Evolutionary conservation across 2,888 invertebrate genomes (phyloP).

Genomic region (Agonopterix heracliana): DNA sequence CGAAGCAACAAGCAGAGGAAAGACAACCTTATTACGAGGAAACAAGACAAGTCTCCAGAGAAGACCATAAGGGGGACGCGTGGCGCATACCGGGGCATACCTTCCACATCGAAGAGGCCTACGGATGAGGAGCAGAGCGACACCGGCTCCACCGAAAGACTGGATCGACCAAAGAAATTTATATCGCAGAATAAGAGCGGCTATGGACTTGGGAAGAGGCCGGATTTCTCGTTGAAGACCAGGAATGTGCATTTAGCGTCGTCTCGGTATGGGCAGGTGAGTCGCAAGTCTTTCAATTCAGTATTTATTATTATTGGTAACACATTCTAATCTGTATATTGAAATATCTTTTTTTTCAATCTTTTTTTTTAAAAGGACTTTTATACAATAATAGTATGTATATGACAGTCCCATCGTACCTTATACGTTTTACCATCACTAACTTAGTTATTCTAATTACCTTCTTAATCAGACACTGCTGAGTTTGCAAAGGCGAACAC

Average conservation of each 20-base stretch:
- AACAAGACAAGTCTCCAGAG: conserved; percentile 72
- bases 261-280: conserved; percentile 71
- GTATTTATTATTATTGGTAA: background rate
- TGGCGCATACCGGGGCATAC: conserved; percentile 60
- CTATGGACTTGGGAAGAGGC: conserved; percentile 66
- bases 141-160: conserved; percentile 61
- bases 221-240: conserved; percentile 67
- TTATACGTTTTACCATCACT: too few relatives aligned
- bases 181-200: conserved; percentile 61
- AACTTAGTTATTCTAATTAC: too few relatives aligned
- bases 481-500: too few relatives aligned
- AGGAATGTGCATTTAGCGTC: conserved; percentile 69
- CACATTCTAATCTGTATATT: background rate
- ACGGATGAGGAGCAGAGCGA: conserved; percentile 57
- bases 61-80: conserved; percentile 68
- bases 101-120: conserved; percentile 57
- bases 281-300: conserved; percentile 16
- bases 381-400: too few relatives aligned
- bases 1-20: conserved; percentile 64
- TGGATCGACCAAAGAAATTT: conserved; percentile 72
- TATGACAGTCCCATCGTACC: too few relatives aligned
- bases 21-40: conserved; percentile 69
- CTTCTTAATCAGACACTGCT: too few relatives aligned
- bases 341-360: background rate
- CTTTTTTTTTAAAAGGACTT: too few relatives aligned